phyloP scores from a whole-genome alignment of 23 tunicate species.

The Trididemnum nubilum region DNA sequence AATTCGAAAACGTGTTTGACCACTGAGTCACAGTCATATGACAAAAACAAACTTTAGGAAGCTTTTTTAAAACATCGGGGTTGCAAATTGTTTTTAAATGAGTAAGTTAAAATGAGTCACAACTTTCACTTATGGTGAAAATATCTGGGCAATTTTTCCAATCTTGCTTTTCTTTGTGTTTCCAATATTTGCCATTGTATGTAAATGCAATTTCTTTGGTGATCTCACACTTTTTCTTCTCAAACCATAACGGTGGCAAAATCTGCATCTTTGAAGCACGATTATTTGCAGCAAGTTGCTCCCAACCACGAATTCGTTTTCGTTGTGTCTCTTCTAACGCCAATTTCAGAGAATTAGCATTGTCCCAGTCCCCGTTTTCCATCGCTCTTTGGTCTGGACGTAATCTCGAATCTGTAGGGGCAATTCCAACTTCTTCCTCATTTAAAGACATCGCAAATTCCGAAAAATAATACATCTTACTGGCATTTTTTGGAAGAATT shows the following conservation, averaged over 20 bases:
- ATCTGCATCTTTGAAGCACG: slow-evolving; percentile 33
- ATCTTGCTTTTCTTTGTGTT: slow-evolving; percentile 58
- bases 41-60: no score
- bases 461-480: slow-evolving; percentile 85
- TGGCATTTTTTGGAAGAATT: slow-evolving; percentile 57
- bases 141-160: slow-evolving; percentile 63
- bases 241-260: slow-evolving; percentile 85
- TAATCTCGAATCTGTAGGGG: slow-evolving; percentile 89
- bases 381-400: slow-evolving; percentile 88
- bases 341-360: slow-evolving; percentile 71
- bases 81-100: no score
- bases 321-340: slow-evolving; percentile 87
- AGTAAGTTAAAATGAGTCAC: no score
- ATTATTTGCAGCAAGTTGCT: slow-evolving; percentile 35
- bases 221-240: slow-evolving; percentile 34
- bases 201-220: slow-evolving; percentile 47
- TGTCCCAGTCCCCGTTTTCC: slow-evolving; percentile 96
- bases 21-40: no score
- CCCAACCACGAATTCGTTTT: slow-evolving; percentile 55
- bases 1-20: no score
- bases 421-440: slow-evolving; percentile 57
- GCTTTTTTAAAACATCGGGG: no score
- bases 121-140: no score
- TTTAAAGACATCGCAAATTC: slow-evolving; percentile 71
- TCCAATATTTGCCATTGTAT: slow-evolving; percentile 73